Conservation (phyloP, 2,113 vertebrate genomes). For the Poecile atricapillus region DNA sequence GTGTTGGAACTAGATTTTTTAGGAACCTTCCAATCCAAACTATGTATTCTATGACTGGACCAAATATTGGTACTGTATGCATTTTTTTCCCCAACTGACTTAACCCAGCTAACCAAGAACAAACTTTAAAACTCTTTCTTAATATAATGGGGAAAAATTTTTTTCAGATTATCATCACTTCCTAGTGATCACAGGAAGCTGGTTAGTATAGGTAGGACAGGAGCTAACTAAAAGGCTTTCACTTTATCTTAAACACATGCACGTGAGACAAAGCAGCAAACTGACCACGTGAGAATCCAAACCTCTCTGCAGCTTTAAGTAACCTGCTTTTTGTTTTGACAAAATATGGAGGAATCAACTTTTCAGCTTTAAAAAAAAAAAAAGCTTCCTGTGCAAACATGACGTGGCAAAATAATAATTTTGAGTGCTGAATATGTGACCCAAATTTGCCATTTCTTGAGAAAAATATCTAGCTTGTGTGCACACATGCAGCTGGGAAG, state of each 20-base stretch:
- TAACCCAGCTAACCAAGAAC: not conserved
- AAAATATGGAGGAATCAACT: not conserved
- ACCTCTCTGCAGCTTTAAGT: not conserved
- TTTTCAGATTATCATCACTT: not conserved
- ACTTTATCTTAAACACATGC: not conserved
- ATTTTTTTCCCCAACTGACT: not conserved
- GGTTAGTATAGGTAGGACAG: not conserved
- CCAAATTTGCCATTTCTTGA: not conserved
- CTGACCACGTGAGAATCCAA: not conserved
- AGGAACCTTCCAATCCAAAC: not conserved
- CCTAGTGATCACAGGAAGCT: not conserved
- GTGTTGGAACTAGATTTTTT: not conserved
- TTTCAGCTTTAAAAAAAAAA: not conserved
- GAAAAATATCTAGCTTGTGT: not conserved
- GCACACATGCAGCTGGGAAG: not conserved
- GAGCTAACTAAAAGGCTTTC: not conserved
- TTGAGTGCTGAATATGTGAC: not conserved
- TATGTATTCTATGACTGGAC: not conserved
- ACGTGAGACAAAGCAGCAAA: not conserved
- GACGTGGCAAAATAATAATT: conserved; percentile 4
- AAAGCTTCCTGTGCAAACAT: not conserved
- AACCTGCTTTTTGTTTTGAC: not conserved
- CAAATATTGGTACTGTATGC: not conserved
- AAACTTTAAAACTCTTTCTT: not conserved
- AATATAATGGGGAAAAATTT: not conserved